Conservation (phyloP, 2,888 invertebrate species). For the Aplocera efformata region DNA sequence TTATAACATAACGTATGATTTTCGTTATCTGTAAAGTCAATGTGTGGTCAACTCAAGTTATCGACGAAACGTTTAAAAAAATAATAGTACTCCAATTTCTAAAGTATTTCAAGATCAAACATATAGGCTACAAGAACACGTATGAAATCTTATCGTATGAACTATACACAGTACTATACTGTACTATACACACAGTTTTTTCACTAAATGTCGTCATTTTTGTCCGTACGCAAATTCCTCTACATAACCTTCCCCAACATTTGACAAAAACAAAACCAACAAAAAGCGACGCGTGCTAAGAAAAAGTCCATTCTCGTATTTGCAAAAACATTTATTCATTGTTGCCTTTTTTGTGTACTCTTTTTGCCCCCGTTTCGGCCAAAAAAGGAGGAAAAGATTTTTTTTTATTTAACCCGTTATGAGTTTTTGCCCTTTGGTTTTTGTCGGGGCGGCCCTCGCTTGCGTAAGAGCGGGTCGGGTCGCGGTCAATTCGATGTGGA, state of each 20-base stretch:
- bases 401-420: conserved; percentile 61
- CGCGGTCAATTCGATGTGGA: conserved; percentile 26
- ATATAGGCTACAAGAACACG: no score
- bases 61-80: no score
- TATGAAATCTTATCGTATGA: no score
- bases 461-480: conserved; percentile 48
- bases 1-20: no score
- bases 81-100: no score
- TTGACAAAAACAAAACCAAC: conserved; percentile 45
- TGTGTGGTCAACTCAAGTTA: no score
- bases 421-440: conserved; percentile 59
- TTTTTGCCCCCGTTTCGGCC: conserved; percentile 66
- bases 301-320: conserved; percentile 64
- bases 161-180: no score
- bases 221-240: conserved; percentile 22
- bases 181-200: neutral
- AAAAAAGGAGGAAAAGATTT: conserved; percentile 57
- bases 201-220: conserved; percentile 1
- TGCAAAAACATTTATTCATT: conserved; percentile 73
- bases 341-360: conserved; percentile 53
- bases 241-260: conserved; percentile 57
- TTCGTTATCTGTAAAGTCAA: no score
- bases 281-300: conserved; percentile 71
- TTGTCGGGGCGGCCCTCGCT: conserved; percentile 40
- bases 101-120: no score